These are phyloP conservation scores for Orycteropus afer DNA, from an alignment of 2,113 vertebrate genomes.

Conservation along the genomic window DNA sequence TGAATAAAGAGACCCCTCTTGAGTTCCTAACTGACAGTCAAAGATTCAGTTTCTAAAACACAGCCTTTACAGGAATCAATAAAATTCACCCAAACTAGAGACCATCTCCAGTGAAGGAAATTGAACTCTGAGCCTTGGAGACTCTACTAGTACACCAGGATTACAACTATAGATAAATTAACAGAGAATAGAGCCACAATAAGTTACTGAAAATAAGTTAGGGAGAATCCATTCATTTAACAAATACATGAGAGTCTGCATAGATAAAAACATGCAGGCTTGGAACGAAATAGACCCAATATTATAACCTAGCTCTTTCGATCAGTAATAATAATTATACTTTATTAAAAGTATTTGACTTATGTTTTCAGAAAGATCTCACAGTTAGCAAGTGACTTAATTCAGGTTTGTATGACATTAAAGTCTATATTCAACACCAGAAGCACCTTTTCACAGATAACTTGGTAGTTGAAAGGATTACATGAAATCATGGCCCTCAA, in stretches of 20 bases:
- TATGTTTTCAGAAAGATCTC: background rate
- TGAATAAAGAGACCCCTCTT: constrained; percentile 66
- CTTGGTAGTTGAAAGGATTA: background rate
- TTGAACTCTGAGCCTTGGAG: background rate
- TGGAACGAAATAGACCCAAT: background rate
- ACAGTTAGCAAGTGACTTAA: background rate
- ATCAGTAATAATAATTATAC: constrained; percentile 21
- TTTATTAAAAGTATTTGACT: background rate
- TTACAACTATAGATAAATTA: background rate
- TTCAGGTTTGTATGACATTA: background rate
- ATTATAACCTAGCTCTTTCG: background rate
- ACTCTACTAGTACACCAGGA: background rate
- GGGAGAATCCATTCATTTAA: background rate
- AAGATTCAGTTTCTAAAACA: constrained; percentile 73
- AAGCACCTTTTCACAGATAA: background rate
- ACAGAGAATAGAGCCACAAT: background rate
- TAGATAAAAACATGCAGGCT: background rate
- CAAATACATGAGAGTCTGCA: background rate
- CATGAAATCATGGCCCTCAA: background rate
- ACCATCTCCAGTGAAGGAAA: background rate
- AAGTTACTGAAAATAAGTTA: background rate
- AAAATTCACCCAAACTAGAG: constrained; percentile 56
- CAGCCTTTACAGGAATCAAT: constrained; percentile 70
- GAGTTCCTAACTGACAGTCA: constrained; percentile 64
- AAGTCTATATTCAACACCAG: background rate